These are phyloP conservation scores for Tiliacea aurago DNA, from an alignment of 2,888 invertebrate genomes.

Conservation along the genomic window DNA sequence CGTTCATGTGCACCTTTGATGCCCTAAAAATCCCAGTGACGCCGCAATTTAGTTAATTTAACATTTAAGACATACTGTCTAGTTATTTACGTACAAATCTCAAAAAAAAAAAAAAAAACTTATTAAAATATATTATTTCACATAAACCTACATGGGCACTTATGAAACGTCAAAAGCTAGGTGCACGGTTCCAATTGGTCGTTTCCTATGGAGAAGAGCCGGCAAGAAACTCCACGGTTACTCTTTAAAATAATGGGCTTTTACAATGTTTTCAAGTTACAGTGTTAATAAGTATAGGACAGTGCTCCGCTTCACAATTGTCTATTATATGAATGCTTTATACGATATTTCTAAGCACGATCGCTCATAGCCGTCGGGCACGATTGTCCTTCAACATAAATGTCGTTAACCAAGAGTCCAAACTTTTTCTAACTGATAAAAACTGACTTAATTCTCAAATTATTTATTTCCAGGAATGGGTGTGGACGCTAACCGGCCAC, in stretches of 20 bases:
- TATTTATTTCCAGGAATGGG: constrained; percentile 82
- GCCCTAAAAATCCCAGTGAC: neutral
- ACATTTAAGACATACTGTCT: too few species aligned
- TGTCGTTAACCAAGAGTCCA: neutral
- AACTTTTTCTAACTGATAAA: neutral
- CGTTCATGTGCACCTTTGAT: neutral
- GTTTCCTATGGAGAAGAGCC: too few species aligned
- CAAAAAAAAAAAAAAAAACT: too few species aligned
- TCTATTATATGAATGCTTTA: neutral
- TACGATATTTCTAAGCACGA: neutral
- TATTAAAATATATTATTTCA: too few species aligned
- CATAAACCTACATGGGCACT: too few species aligned
- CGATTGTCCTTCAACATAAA: neutral
- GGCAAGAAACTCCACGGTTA: too few species aligned
- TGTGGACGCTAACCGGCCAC: constrained; percentile 79
- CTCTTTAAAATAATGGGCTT: too few species aligned
- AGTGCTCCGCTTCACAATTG: neutral
- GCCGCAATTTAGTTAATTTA: neutral
- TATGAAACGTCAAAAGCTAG: too few species aligned
- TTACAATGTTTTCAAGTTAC: too few species aligned
- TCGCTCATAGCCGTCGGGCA: neutral
- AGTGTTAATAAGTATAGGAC: too few species aligned
- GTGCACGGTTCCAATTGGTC: too few species aligned
- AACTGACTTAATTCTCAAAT: neutral
- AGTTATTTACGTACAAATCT: neutral